These are phyloP conservation scores for Dicycla oo DNA, from an alignment of 2,888 invertebrate genomes.

Conservation along the genomic window DNA sequence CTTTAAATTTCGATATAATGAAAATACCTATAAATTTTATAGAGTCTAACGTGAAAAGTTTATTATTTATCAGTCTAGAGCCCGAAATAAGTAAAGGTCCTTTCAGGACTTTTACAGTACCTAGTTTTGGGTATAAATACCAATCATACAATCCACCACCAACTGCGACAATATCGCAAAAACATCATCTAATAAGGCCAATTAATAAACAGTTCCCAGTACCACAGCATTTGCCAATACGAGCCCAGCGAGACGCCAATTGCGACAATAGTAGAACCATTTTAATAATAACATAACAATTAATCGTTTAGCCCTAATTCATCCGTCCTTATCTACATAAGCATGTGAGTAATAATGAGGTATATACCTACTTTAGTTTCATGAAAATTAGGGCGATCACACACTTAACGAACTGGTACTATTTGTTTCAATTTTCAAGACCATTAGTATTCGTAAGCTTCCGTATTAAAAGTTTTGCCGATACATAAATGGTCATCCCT, in stretches of 20 bases:
- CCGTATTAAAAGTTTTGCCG: not conserved
- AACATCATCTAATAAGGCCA: constrained; percentile 36
- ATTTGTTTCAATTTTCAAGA: not conserved
- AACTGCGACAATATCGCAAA: constrained; percentile 28
- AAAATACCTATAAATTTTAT: no score
- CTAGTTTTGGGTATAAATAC: not conserved
- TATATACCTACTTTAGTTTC: constrained; percentile 35
- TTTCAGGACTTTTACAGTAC: no score
- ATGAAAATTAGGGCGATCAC: constrained; percentile 29
- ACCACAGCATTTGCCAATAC: constrained; percentile 49
- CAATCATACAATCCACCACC: not conserved
- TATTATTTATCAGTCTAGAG: no score
- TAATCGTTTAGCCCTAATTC: constrained; percentile 61
- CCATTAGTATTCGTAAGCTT: not conserved
- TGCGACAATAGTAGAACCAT: constrained; percentile 42
- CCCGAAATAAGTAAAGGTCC: no score
- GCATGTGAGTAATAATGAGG: constrained; percentile 49
- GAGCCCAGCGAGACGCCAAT: constrained; percentile 58
- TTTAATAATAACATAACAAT: constrained; percentile 62
- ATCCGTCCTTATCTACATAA: constrained; percentile 38
- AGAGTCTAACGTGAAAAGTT: no score
- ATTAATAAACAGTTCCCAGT: constrained; percentile 35
- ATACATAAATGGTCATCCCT: not conserved
- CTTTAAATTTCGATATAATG: no score
- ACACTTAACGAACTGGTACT: constrained; percentile 3